Conservation (phyloP, 2,888 invertebrate genomes). For the Lasioglossum villosulum region DNA sequence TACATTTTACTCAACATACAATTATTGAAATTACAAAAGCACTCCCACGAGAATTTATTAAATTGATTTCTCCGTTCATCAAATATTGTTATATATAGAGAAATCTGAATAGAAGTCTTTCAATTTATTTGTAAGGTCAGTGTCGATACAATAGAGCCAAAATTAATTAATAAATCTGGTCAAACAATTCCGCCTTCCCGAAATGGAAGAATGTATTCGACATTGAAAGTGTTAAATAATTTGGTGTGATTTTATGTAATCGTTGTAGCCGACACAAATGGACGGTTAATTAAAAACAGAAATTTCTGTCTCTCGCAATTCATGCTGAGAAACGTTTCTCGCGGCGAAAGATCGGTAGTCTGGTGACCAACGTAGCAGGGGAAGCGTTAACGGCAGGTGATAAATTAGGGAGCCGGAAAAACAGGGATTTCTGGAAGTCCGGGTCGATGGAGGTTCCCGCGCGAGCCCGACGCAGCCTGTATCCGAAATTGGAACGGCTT, state of each 20-base stretch:
- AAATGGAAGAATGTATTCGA: no score
- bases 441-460: constrained; percentile 10
- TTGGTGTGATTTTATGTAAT: not conserved
- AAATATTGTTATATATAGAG: no score
- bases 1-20: no score
- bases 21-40: no score
- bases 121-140: no score
- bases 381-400: not conserved
- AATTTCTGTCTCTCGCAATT: not conserved
- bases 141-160: no score
- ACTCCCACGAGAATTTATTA: no score
- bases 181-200: no score
- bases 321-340: not conserved
- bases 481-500: constrained; percentile 51
- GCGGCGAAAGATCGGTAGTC: not conserved
- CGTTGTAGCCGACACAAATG: not conserved
- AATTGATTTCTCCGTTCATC: no score
- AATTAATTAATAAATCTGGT: no score
- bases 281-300: not conserved
- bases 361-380: not conserved
- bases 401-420: constrained; percentile 6
- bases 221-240: no score
- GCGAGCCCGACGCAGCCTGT: constrained; percentile 14
- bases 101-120: no score
- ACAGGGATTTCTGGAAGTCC: constrained; percentile 15